Percentiles rank a stretch among this genome's conserved stretches.
Conservation (phyloP, 2,113 vertebrate species). For the Anthoscopus minutus region DNA sequence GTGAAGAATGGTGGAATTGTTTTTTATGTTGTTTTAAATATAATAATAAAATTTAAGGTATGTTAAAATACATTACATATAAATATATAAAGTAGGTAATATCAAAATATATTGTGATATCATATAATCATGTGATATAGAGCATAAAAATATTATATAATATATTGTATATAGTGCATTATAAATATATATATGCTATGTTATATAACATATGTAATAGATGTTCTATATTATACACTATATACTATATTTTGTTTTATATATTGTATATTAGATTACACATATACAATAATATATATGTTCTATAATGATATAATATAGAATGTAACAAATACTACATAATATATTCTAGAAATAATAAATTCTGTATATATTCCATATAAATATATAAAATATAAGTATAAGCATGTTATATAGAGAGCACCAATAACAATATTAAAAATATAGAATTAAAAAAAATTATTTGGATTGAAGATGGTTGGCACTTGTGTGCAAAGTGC, state of each 20-base stretch:
- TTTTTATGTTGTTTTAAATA: not conserved
- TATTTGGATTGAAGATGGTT: not conserved
- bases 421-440: not conserved
- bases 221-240: too few relatives aligned
- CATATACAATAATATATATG: not conserved
- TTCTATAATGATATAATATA: not conserved
- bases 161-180: not conserved
- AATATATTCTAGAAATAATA: not conserved
- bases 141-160: not conserved
- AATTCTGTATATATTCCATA: not conserved
- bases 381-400: not conserved
- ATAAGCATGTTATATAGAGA: not conserved
- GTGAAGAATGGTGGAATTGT: rapidly evolving
- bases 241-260: not conserved
- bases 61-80: too few relatives aligned
- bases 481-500: not conserved
- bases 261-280: not conserved
- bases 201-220: too few relatives aligned
- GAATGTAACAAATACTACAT: not conserved
- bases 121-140: not conserved
- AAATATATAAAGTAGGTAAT: too few relatives aligned
- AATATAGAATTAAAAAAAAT: not conserved
- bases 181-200: not conserved
- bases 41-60: rapidly evolving
- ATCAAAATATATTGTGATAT: too few relatives aligned